Evolutionary conservation across 2,797 vertebrate genomes (phyloP).

Genomic region (Pseudocheirus occidentalis): DNA sequence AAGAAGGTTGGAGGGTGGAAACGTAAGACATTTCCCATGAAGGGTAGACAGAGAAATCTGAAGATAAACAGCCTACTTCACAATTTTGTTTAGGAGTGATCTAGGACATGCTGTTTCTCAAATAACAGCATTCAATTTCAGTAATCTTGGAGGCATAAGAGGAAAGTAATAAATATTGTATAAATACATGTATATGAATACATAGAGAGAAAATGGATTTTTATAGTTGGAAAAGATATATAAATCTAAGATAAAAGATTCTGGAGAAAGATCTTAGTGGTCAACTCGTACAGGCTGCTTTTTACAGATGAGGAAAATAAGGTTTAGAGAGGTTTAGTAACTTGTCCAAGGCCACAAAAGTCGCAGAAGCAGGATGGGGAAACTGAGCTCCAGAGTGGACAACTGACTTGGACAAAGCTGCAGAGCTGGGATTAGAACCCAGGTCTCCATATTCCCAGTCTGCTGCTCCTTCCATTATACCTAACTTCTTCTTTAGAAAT

Average conservation of each 20-base stretch:
- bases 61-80: not conserved
- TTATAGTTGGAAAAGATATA: not conserved
- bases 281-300: not conserved
- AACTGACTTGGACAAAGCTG: not conserved
- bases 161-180: not conserved
- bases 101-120: not conserved
- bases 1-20: not conserved
- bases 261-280: not conserved
- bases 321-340: not conserved
- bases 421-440: not conserved
- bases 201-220: not conserved
- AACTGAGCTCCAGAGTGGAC: not conserved
- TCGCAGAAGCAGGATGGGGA: not conserved
- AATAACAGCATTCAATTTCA: not conserved
- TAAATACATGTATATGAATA: not conserved
- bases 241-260: not conserved
- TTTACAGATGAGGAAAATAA: not conserved
- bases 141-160: not conserved
- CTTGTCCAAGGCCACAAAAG: not conserved
- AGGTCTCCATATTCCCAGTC: not conserved
- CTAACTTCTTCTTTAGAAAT: not conserved
- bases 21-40: not conserved
- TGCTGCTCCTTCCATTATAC: not conserved
- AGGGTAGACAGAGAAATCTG: not conserved
- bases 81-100: not conserved